A percentile compares a stretch with the other conserved stretches of the same genome.
These are phyloP conservation scores for Muscicapa comitata DNA, from an alignment of 2,797 vertebrate species.

Conservation along the genomic window DNA sequence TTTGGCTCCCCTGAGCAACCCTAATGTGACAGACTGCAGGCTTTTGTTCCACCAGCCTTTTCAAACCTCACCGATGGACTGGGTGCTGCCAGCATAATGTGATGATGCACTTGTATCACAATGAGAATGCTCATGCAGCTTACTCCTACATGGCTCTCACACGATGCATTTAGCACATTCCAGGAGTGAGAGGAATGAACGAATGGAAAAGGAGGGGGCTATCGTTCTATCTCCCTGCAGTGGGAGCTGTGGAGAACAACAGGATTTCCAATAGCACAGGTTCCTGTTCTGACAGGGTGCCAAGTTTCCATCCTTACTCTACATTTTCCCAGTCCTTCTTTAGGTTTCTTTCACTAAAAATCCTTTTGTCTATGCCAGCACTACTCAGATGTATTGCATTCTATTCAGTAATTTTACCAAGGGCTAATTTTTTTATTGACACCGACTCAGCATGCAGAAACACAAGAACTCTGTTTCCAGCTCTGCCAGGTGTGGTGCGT, in stretches of 20 bases:
- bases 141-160: background rate
- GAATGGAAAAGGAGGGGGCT: background rate
- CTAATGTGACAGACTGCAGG: background rate
- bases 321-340: background rate
- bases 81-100: background rate
- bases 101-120: background rate
- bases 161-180: background rate
- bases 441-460: background rate
- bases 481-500: accelerated
- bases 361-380: background rate
- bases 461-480: background rate
- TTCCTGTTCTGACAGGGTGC: background rate
- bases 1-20: background rate
- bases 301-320: constrained; percentile 27
- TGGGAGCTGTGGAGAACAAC: background rate
- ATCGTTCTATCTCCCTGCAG: background rate
- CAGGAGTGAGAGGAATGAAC: background rate
- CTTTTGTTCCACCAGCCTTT: background rate
- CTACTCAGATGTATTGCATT: background rate
- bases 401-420: background rate
- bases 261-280: background rate
- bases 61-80: background rate
- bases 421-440: background rate
- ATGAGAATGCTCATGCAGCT: background rate
- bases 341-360: constrained; percentile 4